Evolutionary conservation across 2,888 invertebrate species (phyloP), one percentile per base, ranked within the genome.

Genomic region (Epiblema foenella): DNA sequence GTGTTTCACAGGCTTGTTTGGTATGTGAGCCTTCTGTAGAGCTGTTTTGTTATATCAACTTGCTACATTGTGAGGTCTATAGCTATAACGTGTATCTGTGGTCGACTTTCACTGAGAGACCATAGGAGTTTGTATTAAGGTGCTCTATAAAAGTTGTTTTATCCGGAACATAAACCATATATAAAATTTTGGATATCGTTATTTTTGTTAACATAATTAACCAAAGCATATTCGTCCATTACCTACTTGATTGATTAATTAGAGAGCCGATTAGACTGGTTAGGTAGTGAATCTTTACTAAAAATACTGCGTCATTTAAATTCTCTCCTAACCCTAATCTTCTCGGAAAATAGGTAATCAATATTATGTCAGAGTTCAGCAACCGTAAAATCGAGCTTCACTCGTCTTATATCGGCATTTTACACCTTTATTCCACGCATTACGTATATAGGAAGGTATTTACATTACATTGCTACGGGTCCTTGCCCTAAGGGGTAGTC

Each of bases 401-500:
- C 37, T 15, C 18, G 17, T 15, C 49, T 29, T 59, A 59, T 59
- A 63, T 63, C 52, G 37, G 9, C 51, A 63, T 64, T 59, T 64
- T 63, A n/a, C 51, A 51, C 60, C 57, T 57, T 33, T 58, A 11
- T 29, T 64, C 29, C 52, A 46, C 42, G 52, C 54, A 24, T 49
- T 56, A 60, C 54, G 68, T 60, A 68, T 20, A 59, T 59, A 56
- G 29, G 58, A 12, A 42, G 17, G 46, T 62, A 49, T 62, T 67
- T 60, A n/a, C 24, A 3, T 24, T 24, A 62, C 67, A 57, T 70
- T 42, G 49, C 20, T 17, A 20, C 49, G 65, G 70, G 68, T 68
- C 62, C 62, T 68, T 72, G 71, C 54, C 56, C 62, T 29, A 42
- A 46, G 58, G 60, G 70, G 60, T 54, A 57, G 62, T 68, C 71